Evolutionary conservation across 1,140 invertebrate species (phyloP).

Genomic region (Papilio aristodemus): DNA sequence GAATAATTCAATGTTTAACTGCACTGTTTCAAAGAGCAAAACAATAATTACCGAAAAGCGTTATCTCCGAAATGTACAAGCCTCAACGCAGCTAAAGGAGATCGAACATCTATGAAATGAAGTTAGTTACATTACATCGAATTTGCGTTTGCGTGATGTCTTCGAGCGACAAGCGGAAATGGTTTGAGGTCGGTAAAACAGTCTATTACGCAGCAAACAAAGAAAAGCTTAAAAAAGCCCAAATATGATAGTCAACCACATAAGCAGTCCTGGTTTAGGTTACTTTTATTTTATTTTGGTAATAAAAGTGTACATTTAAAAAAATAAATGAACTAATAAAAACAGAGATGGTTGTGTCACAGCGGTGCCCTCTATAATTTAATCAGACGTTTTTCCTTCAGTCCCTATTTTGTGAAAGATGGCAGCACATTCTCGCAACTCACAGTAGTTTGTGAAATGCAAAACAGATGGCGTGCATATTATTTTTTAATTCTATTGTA

Average conservation of each 20-base stretch:
- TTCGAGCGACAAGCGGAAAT: slow-evolving; percentile 74
- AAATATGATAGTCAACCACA: not conserved
- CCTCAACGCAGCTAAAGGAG: slow-evolving; percentile 76
- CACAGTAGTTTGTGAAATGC: not conserved
- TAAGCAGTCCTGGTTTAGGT: not conserved
- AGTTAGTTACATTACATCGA: slow-evolving; percentile 63
- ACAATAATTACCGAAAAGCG: slow-evolving; percentile 78
- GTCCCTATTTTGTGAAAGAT: not conserved
- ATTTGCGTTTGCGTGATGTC: slow-evolving; percentile 71
- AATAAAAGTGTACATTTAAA: not conserved
- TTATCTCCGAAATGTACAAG: slow-evolving; percentile 72
- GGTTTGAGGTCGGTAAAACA: slow-evolving; percentile 64
- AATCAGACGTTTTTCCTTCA: not conserved
- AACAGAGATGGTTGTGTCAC: not conserved
- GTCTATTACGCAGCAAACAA: slow-evolving; percentile 65
- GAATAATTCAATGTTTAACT: slow-evolving; percentile 44
- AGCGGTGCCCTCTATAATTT: slow-evolving; percentile 7
- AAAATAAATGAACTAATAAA: not conserved
- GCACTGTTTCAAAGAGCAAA: slow-evolving; percentile 57
- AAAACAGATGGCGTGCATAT: not conserved
- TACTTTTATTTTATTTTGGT: not conserved
- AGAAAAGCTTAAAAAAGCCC: slow-evolving; percentile 5
- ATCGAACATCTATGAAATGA: slow-evolving; percentile 78
- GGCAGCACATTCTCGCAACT: not conserved
- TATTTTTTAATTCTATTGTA: not conserved